Conservation (phyloP, 53 echinoderm and acorn worm genomes). For the Astropecten irregularis region DNA sequence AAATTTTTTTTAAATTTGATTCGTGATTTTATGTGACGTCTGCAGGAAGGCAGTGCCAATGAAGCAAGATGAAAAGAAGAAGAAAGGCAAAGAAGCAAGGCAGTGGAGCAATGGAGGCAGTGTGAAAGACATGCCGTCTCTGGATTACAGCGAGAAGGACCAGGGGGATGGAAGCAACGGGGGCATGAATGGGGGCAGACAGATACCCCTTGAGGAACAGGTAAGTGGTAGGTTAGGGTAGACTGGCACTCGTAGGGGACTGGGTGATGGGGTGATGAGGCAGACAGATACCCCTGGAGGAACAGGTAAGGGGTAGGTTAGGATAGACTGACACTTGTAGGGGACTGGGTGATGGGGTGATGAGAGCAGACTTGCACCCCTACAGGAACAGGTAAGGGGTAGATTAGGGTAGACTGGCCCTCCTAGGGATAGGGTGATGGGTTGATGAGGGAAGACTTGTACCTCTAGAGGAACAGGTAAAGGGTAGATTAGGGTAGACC, state of each 20-base stretch:
- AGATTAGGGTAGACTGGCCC: background rate
- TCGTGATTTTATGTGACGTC: too few species aligned
- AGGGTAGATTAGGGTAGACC: background rate
- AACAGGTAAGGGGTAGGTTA: background rate
- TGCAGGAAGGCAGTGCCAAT: too few species aligned
- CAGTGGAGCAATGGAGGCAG: slow-evolving; percentile 80
- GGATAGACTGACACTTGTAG: too few species aligned
- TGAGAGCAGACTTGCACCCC: slow-evolving; percentile 50
- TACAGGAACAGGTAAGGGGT: slow-evolving; percentile 65
- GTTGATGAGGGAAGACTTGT: too few species aligned
- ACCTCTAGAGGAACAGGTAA: background rate
- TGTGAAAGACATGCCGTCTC: slow-evolving; percentile 53
- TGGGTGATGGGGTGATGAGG: background rate
- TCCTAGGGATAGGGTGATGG: background rate
- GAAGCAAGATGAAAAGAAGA: slow-evolving; percentile 49
- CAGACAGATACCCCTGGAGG: background rate
- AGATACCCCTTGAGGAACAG: slow-evolving; percentile 66
- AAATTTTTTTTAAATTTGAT: too few species aligned
- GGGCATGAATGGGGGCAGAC: slow-evolving; percentile 49
- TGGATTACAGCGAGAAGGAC: slow-evolving; percentile 76
- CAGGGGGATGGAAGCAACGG: slow-evolving; percentile 32
- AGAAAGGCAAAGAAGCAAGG: slow-evolving; percentile 76
- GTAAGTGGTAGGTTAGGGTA: background rate
- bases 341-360: too few species aligned
- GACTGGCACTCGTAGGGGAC: background rate